Conservation (phyloP, 2,797 vertebrate genomes). For the Florisuga fusca region DNA sequence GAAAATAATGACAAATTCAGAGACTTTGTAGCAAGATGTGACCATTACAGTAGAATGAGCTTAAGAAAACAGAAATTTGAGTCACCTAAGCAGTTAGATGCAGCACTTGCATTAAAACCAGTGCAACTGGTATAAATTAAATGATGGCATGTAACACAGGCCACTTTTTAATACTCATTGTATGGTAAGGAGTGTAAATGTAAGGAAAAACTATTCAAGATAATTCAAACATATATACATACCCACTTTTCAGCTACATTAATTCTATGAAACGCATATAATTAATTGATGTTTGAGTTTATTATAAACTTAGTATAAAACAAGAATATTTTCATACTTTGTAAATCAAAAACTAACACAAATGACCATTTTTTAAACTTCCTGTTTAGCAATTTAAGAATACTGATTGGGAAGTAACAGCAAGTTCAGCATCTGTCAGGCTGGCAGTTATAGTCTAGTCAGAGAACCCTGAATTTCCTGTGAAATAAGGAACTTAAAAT, state of each 20-base stretch:
- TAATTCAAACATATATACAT: background rate
- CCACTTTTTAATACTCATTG: background rate
- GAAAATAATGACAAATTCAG: background rate
- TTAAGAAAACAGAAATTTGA: background rate
- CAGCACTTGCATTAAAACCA: background rate
- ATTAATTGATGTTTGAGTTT: background rate
- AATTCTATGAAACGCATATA: background rate
- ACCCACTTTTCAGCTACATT: background rate
- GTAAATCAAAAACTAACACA: no score
- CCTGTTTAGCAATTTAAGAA: background rate
- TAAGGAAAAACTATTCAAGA: background rate
- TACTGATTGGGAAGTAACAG: background rate
- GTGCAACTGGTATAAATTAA: background rate
- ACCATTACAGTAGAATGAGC: background rate
- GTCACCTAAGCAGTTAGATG: background rate
- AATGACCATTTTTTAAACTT: background rate
- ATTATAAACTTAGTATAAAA: background rate
- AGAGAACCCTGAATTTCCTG: background rate
- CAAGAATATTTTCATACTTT: background rate
- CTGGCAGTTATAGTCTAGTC: no score
- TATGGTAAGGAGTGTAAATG: background rate
- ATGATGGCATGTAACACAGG: fast-evolving
- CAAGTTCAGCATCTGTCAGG: background rate
- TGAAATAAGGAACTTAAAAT: background rate
- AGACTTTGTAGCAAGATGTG: background rate